A percentile compares a stretch with the other conserved stretches of the same genome.
These are phyloP conservation scores for Gymnocheta viridis DNA, from an alignment of 2,888 invertebrate species.

Conservation along the genomic window DNA sequence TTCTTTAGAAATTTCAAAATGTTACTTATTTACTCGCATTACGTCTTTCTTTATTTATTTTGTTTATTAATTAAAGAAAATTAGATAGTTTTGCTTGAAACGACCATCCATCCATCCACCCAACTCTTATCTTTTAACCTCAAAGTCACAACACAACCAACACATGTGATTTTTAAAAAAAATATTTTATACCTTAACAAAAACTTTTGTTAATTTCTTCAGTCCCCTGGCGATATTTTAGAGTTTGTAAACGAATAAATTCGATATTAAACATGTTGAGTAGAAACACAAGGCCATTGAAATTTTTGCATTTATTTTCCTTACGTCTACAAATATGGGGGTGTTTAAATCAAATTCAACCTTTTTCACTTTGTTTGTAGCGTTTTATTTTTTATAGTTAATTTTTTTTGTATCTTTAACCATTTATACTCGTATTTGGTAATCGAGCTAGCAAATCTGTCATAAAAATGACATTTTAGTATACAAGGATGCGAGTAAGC, in stretches of 20 bases:
- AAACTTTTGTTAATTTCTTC: conserved; percentile 63
- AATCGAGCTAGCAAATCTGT: conserved; percentile 81
- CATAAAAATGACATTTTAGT: conserved; percentile 77
- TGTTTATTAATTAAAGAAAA: too few relatives aligned
- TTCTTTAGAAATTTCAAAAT: too few relatives aligned
- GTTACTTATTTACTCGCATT: too few relatives aligned
- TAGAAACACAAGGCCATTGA: conserved; percentile 11
- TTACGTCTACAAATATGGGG: conserved; percentile 1
- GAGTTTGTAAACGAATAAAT: conserved; percentile 69
- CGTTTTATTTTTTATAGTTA: conserved; percentile 22
- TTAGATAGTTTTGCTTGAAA: background rate
- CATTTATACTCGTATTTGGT: conserved; percentile 67
- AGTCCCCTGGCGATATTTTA: conserved; percentile 79
- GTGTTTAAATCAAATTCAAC: conserved; percentile 78
- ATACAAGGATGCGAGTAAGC: conserved; percentile 13
- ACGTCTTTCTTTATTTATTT: too few relatives aligned
- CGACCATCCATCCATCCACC: background rate
- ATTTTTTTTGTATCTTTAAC: conserved; percentile 33
- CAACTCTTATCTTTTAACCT: conserved; percentile 29
- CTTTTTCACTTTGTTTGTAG: conserved; percentile 43
- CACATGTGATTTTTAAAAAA: conserved; percentile 61
- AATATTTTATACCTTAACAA: conserved; percentile 28
- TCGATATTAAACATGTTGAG: conserved; percentile 57
- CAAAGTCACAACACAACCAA: conserved; percentile 66
- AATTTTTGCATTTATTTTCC: background rate